A percentile compares a stretch with the other conserved stretches of the same genome.
phyloP scores from a whole-genome alignment of 2,888 invertebrate species.

The Drepanosiphum platanoidis region DNA sequence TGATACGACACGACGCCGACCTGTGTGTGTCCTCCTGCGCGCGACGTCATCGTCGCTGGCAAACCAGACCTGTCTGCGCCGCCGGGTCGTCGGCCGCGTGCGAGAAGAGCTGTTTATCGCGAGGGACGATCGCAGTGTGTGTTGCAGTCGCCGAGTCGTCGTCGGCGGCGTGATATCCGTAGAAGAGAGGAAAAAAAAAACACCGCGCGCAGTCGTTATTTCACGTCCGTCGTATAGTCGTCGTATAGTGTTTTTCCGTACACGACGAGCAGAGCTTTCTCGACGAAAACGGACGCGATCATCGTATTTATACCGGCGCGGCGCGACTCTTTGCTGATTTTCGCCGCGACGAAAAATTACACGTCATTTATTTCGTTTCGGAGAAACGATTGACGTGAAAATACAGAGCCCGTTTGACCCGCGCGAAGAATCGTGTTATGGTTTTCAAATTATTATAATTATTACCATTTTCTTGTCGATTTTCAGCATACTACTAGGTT shows the following conservation, averaged over 20 bases:
- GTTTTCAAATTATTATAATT: too few species aligned
- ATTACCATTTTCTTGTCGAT: too few species aligned
- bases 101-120: not conserved
- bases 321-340: too few species aligned
- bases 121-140: not conserved
- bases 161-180: not conserved
- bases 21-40: not conserved
- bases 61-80: not conserved
- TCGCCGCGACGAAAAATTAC: too few species aligned
- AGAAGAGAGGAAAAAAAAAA: not conserved
- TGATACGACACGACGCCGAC: constrained; percentile 27
- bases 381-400: too few species aligned
- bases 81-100: not conserved
- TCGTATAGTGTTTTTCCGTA: not conserved
- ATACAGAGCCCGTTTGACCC: too few species aligned
- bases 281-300: too few species aligned
- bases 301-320: too few species aligned
- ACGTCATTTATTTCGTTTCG: too few species aligned
- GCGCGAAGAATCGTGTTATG: too few species aligned
- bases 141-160: not conserved
- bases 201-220: not conserved
- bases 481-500: too few species aligned
- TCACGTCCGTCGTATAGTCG: not conserved
- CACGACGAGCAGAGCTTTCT: too few species aligned
- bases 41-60: not conserved